Conservation (phyloP, 1,140 invertebrate genomes). For the Drosophila mojavensis region DNA sequence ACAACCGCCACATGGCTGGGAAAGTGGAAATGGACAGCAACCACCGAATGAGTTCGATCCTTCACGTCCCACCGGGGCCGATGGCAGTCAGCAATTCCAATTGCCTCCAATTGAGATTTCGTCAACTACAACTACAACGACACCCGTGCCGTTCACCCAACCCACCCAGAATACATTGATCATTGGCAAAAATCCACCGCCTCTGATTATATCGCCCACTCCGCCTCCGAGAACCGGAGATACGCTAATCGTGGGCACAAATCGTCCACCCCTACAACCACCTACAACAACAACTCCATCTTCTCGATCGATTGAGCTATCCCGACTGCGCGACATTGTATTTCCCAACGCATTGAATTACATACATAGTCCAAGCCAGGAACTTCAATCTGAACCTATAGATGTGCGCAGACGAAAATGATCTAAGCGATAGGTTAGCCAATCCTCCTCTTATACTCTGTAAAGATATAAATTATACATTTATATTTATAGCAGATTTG, state of each 20-base stretch:
- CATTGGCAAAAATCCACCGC: constrained; percentile 20
- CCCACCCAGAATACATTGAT: constrained; percentile 7
- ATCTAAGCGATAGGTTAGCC: not conserved
- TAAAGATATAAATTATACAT: not conserved
- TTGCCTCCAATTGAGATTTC: not conserved
- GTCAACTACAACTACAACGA: not conserved
- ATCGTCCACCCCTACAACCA: constrained; percentile 46
- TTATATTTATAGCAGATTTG: constrained; percentile 7
- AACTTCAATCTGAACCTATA: constrained; percentile 15
- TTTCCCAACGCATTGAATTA: constrained; percentile 49
- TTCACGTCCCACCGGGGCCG: not conserved
- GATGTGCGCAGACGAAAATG: constrained; percentile 50
- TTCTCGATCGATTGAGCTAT: constrained; percentile 16
- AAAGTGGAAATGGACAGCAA: too few relatives aligned
- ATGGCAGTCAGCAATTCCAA: not conserved
- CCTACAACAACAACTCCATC: constrained; percentile 2
- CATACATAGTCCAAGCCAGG: constrained; percentile 17
- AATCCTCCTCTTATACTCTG: not conserved
- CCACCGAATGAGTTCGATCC: not conserved
- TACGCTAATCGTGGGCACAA: constrained; percentile 55
- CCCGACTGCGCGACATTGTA: constrained; percentile 37
- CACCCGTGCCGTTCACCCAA: not conserved
- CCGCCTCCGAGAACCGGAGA: constrained; percentile 4
- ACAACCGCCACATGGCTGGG: constrained; percentile 7
- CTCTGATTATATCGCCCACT: constrained; percentile 22